Base-by-base conservation (phyloP, 2,888 invertebrate genomes). In the Standfussiana lucernea region DNA sequence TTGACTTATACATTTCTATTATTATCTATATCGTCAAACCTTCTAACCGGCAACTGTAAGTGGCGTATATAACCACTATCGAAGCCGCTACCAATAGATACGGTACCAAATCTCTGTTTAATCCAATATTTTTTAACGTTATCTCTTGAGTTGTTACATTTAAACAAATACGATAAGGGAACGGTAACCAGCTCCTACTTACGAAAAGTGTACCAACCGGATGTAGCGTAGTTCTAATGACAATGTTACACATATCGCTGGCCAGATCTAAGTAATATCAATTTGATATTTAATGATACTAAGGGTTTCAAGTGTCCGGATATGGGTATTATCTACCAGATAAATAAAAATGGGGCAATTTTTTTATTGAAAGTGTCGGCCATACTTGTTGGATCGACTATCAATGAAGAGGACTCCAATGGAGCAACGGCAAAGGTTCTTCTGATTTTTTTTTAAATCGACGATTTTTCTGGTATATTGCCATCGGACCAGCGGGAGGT, bases 131-230 rank as follows among this genome's bases (percentile, higher is more conserved):
- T 91, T 90, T 89, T 84, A 84, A 87, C 87, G 89, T 91, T 93
- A 93, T 92, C 93, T 89, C 87, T 87, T 80, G 78, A 91, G 88
- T 91, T 91, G 89, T 91, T 90, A 90, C 90, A 91, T 91, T 91
- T 91, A 90, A 91, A 92, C 90, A 93, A 89, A 90, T 90, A 89
- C 89, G 93, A 93, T 93, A 93, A 93, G 90, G 92, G 89, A 88
- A 87, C 91, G 90, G 90, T 91, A 90, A 93, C 92, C 89, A 90
- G 85, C 89, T 88, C 88, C 87, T 83, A 81, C 84, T 89, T 82
- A 91, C 86, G 84, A 88, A 92, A 89, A 90, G 85, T 86, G 87
- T 90, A 88, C 81, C 86, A 91, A 92, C 92, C 92, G 93, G 93
- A 93, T 93, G 90, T 90, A 80, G 85, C 87, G 83, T 86, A 80